Base-by-base conservation (phyloP, 2,888 invertebrate species). In the Loripinus fragilis region DNA sequence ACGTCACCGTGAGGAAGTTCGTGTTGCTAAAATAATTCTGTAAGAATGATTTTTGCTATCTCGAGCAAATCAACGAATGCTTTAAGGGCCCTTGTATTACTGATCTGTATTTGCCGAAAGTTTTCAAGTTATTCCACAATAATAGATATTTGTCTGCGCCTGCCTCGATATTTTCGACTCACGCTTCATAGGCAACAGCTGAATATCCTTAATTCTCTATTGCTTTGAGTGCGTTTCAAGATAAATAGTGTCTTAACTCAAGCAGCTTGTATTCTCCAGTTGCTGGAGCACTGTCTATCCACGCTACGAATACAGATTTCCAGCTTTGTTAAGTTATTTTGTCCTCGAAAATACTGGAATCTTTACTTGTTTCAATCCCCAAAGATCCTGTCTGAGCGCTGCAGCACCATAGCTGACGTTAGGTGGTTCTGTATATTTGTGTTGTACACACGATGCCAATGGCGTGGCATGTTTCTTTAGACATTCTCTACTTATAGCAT, bases 1-100 rank as follows among this genome's bases (percentile, higher is more conserved):
- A n/a, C n/a, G n/a, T n/a, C n/a, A n/a, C n/a, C n/a, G n/a, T n/a
- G n/a, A n/a, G n/a, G n/a, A 7, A 78, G 41, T 33, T 71, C 41
- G 15, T 41, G 41, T 10, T 41, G 41, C 15, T 41, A 15, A 41
- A 10, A 60, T n/a, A 71, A 30, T 20, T 74, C 74, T 33, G 55
- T 55, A 7, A 74, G 50, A 60, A 74, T 78, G 7, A 71, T 38
- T 20, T 74, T 67, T 12, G 71, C 74, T 41, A 78, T 74, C 41
- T 78, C 74, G 5, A 74, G 35, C n/a, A 74, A 23, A 66, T 78
- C 78, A 25, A 73, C 77, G 42, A 72, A 72, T 33, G 45, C 52
- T 48, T 72, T 68, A 7, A 77, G 30, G 35, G 55, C 68, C 41
- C 64, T 69, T 25, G 52, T 10, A 52, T 71, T 52, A 35, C 42